phyloP scores from a whole-genome alignment of 2,888 invertebrate genomes.

The Orthonevra nobilis region DNA sequence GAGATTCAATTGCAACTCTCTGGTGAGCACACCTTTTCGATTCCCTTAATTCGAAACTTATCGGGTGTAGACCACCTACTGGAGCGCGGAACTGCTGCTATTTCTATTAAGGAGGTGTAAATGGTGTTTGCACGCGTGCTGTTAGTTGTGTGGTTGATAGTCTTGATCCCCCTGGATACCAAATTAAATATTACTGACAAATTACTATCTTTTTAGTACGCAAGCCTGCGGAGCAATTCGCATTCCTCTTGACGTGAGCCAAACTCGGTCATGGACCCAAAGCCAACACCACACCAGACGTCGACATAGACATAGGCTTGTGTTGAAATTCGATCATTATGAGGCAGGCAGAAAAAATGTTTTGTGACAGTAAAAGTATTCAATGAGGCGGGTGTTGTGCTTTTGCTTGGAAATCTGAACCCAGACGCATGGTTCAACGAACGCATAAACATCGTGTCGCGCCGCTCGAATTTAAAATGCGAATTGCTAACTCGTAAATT shows the following conservation, averaged over 20 bases:
- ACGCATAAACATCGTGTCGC: slow-evolving; percentile 1
- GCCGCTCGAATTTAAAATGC: slow-evolving; percentile 38
- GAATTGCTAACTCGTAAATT: slow-evolving; percentile 66
- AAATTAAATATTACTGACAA: slow-evolving; percentile 60
- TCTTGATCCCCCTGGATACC: slow-evolving; percentile 43
- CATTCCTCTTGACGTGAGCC: slow-evolving; percentile 49
- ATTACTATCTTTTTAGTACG: slow-evolving; percentile 20
- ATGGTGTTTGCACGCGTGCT: slow-evolving; percentile 28
- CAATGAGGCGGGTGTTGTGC: slow-evolving; percentile 37
- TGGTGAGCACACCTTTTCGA: slow-evolving; percentile 35
- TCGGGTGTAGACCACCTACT: slow-evolving; percentile 52
- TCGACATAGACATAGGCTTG: slow-evolving; percentile 29
- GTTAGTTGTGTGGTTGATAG: slow-evolving; percentile 23
- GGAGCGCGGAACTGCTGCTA: slow-evolving; percentile 25
- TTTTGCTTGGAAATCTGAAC: slow-evolving; percentile 28
- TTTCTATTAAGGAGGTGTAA: slow-evolving; percentile 26
- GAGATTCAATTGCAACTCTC: too few relatives aligned
- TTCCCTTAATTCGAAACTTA: slow-evolving; percentile 32
- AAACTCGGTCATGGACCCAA: slow-evolving; percentile 66
- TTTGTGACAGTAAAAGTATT: slow-evolving; percentile 61
- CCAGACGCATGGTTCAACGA: slow-evolving; percentile 20
- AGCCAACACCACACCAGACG: too few relatives aligned
- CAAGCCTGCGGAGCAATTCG: slow-evolving; percentile 34
- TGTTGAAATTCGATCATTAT: slow-evolving; percentile 67
- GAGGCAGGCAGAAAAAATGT: slow-evolving; percentile 47